These are phyloP conservation scores for Aptenodytes forsteri DNA, from an alignment of 2,113 vertebrate genomes.

Conservation along the genomic window DNA sequence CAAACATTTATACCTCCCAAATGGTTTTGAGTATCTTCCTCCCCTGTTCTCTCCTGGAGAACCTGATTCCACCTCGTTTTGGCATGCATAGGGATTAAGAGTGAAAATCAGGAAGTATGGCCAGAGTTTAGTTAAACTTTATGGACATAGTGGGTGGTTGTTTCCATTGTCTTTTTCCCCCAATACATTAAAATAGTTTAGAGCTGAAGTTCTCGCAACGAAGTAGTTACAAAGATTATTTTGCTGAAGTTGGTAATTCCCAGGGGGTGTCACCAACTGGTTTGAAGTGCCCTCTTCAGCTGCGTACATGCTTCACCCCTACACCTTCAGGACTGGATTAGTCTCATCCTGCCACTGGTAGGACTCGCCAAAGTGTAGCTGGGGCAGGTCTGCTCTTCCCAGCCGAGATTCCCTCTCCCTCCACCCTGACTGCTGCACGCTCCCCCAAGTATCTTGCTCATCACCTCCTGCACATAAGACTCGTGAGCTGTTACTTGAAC, in stretches of 20 bases:
- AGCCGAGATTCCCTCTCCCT: background rate
- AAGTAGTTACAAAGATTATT: slow-evolving; percentile 1
- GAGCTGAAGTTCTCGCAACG: background rate
- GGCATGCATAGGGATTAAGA: background rate
- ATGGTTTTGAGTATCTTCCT: background rate
- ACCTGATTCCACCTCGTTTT: background rate
- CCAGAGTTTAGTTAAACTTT: background rate
- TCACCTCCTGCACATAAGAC: background rate
- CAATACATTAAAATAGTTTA: background rate
- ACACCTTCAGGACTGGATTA: background rate
- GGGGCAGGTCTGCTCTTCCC: background rate
- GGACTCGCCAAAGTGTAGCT: background rate
- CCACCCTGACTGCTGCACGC: background rate
- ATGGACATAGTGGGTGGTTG: background rate
- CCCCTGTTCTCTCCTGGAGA: background rate
- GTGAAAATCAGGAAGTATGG: background rate
- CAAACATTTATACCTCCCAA: background rate
- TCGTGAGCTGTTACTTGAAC: background rate
- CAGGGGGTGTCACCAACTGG: background rate
- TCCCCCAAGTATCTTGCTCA: background rate
- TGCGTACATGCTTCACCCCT: background rate
- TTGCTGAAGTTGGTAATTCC: background rate
- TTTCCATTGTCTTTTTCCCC: background rate
- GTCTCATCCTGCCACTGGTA: background rate
- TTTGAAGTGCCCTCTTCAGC: background rate